Base-by-base conservation (phyloP, 2,888 invertebrate species). In the Carabus problematicus region DNA sequence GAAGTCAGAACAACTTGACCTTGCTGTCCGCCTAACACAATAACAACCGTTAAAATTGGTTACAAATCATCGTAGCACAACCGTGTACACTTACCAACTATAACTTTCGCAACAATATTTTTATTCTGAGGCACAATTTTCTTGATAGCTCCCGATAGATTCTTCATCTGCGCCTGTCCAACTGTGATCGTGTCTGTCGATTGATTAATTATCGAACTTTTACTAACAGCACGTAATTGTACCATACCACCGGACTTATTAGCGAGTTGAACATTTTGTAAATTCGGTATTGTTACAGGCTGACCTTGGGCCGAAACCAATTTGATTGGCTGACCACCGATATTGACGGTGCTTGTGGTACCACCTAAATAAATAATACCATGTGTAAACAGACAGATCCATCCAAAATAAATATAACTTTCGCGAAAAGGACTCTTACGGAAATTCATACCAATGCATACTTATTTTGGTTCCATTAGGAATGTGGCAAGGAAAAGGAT, bases 161-260 rank as follows among this genome's bases (percentile, higher is more conserved):
- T 58, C 45, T 66, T 66, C 8, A 58, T 19, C 45, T 64, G 64
- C 54, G 61, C 49, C 69, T 61, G n/a, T 69, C 72, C 66, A 12
- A 70, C 72, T 12, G 74, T 61, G 63, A 56, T 3, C 67, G 66
- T 39, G 42, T 73, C 71, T 40, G 67, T 66, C 8, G 70, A 45
- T 54, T 71, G 70, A 41, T 60, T 61, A 2, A 75, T 72, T 1
- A 77, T 62, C 9, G 78, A 76, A 73, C 81, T 81, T 72, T 82
- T 82, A 77, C 81, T 80, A n/a, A 81, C 76, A 11, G 81, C 75
- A 58, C 79, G 80, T 70, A 81, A 80, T 66, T 78, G 79, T 43
- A 77, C 76, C 3, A 76, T 74, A 6, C 78, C 73, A 3, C 79
- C 77, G 72, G 81, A 81, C 39, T 81, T 73, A 3, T 80, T 76